These are phyloP conservation scores for Orycteropus afer DNA, from an alignment of 2,113 vertebrate genomes.

Conservation along the genomic window DNA sequence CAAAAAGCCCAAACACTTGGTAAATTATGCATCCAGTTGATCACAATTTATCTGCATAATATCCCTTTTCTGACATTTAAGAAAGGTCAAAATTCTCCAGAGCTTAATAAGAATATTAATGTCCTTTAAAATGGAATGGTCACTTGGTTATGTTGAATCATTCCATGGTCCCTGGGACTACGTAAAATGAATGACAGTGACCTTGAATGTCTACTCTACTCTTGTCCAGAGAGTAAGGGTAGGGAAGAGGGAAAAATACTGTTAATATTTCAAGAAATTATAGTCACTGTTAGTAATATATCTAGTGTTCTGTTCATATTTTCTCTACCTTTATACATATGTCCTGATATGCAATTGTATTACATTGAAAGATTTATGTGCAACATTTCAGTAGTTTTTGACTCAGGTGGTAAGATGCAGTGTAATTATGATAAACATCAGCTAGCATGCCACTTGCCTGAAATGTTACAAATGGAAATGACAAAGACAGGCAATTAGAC, in stretches of 20 bases:
- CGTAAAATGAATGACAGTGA: conserved; percentile 60
- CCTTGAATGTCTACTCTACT: conserved; percentile 42
- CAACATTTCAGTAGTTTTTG: conserved; percentile 22
- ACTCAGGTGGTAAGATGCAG: conserved; percentile 23
- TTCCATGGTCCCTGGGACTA: conserved; percentile 43
- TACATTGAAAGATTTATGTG: conserved; percentile 42
- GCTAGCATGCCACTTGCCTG: background rate
- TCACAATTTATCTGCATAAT: conserved; percentile 66
- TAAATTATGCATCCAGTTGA: conserved; percentile 54
- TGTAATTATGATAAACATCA: conserved; percentile 58
- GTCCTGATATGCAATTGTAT: conserved; percentile 10
- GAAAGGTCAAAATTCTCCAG: conserved; percentile 78
- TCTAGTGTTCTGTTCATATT: conserved; percentile 3
- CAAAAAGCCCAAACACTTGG: conserved; percentile 55
- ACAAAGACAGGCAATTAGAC: conserved; percentile 32
- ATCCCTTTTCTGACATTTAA: conserved; percentile 75
- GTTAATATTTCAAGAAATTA: conserved; percentile 33
- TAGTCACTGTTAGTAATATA: background rate
- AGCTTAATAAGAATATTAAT: conserved; percentile 74
- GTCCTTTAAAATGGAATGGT: conserved; percentile 57
- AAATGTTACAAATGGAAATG: conserved; percentile 31
- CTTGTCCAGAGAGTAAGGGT: background rate
- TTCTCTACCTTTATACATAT: conserved; percentile 24
- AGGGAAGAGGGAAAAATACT: background rate
- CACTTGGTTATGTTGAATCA: conserved; percentile 51